Evolutionary conservation across 2,113 vertebrate genomes (phyloP).

Genomic region (Actenoides lindsayi): DNA sequence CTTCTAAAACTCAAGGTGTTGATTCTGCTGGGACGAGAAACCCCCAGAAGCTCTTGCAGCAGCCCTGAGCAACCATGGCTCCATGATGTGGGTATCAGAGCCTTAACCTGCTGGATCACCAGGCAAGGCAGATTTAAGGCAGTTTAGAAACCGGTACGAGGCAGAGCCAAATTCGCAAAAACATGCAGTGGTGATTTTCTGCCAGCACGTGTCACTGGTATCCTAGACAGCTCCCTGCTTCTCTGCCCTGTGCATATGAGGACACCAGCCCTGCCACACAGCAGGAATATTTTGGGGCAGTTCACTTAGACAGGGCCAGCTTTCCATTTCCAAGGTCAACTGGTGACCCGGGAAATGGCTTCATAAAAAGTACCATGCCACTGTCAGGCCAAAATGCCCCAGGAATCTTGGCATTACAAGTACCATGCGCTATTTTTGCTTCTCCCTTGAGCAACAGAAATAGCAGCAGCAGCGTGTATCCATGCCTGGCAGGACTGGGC

Average conservation of each 20-base stretch:
- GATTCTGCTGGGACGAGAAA: background rate
- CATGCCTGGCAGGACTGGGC: background rate
- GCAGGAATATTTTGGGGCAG: conserved; percentile 46
- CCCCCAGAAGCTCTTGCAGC: background rate
- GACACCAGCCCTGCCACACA: background rate
- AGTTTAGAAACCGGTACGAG: background rate
- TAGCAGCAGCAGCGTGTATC: conserved; percentile 34
- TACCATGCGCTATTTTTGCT: conserved; percentile 37
- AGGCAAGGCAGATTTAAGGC: background rate
- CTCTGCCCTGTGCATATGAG: background rate
- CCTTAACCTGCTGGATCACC: background rate
- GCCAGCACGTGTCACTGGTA: conserved; percentile 65
- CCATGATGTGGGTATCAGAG: background rate
- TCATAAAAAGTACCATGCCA: conserved; percentile 27
- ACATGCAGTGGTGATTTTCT: conserved; percentile 53
- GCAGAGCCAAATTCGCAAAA: conserved; percentile 1
- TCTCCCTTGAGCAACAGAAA: conserved; percentile 47
- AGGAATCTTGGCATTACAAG: conserved; percentile 48
- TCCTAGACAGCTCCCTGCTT: conserved; percentile 47
- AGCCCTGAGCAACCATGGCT: background rate
- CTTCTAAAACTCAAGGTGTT: background rate
- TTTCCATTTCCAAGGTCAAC: conserved; percentile 60
- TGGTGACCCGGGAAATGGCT: conserved; percentile 60
- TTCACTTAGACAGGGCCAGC: conserved; percentile 23
- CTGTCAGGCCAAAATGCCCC: conserved; percentile 47